A percentile compares a stretch with the other conserved stretches of the same genome.
These are phyloP conservation scores for Ptyas mucosa DNA, from an alignment of 2,113 vertebrate genomes.

Conservation along the genomic window DNA sequence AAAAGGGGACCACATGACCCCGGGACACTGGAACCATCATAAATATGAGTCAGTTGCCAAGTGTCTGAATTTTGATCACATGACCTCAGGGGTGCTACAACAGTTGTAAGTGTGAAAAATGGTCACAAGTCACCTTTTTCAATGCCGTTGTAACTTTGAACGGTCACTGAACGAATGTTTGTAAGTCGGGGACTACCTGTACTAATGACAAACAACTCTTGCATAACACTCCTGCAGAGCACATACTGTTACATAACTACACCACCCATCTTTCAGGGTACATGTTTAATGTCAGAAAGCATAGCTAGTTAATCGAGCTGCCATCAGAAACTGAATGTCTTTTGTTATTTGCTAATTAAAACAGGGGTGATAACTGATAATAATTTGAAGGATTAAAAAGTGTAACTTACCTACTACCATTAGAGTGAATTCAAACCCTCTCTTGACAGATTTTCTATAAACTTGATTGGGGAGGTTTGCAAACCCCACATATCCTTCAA, in stretches of 20 bases:
- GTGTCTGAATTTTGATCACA: too few relatives aligned
- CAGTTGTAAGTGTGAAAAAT: too few relatives aligned
- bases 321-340: not conserved
- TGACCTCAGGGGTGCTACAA: too few relatives aligned
- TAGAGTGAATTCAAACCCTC: slow-evolving; percentile 98
- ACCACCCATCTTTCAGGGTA: not conserved
- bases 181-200: not conserved
- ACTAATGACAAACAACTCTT: not conserved
- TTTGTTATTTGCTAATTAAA: not conserved
- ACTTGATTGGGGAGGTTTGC: slow-evolving; percentile 99
- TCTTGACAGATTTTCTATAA: slow-evolving; percentile 98
- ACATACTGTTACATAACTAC: not conserved
- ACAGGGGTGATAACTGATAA: too few relatives aligned
- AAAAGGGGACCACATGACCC: too few relatives aligned
- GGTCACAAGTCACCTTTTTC: too few relatives aligned
- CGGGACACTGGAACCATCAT: too few relatives aligned
- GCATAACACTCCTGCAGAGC: not conserved
- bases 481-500: slow-evolving; percentile 99
- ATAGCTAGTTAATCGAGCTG: not conserved
- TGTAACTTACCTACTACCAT: slow-evolving; percentile 95
- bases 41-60: too few relatives aligned
- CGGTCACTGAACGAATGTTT: too few relatives aligned
- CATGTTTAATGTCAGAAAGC: not conserved
- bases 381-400: slow-evolving; percentile 5
- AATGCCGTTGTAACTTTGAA: too few relatives aligned